Evolutionary conservation across 2,113 vertebrate species (phyloP).

Genomic region (Chaenogobius annularis): DNA sequence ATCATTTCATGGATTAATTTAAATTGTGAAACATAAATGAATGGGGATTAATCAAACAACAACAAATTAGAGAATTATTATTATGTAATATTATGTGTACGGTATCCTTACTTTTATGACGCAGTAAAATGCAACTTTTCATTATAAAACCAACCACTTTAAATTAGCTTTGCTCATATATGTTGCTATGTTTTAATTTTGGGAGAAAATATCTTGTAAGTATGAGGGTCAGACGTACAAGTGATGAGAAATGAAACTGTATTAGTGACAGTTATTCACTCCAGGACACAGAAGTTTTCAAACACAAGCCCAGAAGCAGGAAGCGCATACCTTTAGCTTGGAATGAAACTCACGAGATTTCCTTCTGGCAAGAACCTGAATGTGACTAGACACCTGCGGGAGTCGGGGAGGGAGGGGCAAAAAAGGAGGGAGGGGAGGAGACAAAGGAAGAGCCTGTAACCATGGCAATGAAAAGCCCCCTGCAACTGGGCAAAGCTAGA

Average conservation of each 20-base stretch:
- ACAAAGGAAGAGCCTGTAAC: slow-evolving; percentile 99
- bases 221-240: background rate
- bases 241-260: slow-evolving; percentile 70
- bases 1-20: background rate
- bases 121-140: too few relatives aligned
- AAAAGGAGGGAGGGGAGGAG: slow-evolving; percentile 98
- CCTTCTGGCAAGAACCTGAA: slow-evolving; percentile 99
- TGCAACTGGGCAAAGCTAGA: slow-evolving; percentile 98
- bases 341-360: slow-evolving; percentile 99
- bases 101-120: too few relatives aligned
- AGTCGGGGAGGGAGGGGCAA: slow-evolving; percentile 98
- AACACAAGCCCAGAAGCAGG: slow-evolving; percentile 99
- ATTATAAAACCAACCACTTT: too few relatives aligned
- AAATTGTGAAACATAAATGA: background rate
- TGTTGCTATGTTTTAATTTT: too few relatives aligned
- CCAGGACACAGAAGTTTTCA: slow-evolving; percentile 91
- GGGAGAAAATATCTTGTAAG: too few relatives aligned
- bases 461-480: slow-evolving; percentile 99
- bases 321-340: slow-evolving; percentile 99
- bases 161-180: too few relatives aligned
- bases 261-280: slow-evolving; percentile 82
- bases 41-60: background rate
- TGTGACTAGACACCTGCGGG: slow-evolving; percentile 99
- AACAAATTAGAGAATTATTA: too few relatives aligned
- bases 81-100: too few relatives aligned